Conservation (phyloP, 2,888 invertebrate species). For the Drosophila pseudotakahashii region DNA sequence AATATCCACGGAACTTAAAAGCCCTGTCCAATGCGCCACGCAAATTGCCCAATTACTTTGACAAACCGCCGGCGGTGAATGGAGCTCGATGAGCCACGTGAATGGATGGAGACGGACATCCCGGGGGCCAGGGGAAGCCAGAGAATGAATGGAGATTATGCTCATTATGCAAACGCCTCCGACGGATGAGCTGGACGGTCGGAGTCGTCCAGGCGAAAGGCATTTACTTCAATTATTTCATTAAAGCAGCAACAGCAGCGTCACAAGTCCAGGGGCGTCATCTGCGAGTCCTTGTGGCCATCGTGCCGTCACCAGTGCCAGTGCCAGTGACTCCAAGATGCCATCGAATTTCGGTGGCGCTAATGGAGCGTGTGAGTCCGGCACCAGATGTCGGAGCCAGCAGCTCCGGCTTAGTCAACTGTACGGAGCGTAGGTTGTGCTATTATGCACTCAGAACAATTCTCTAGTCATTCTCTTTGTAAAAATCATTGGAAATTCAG, state of each 20-base stretch:
- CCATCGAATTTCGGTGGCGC: slow-evolving; percentile 58
- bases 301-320: neutral
- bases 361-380: slow-evolving; percentile 78
- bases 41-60: slow-evolving; percentile 50
- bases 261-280: slow-evolving; percentile 47
- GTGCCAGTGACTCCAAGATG: slow-evolving; percentile 24
- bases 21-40: slow-evolving; percentile 16
- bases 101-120: neutral
- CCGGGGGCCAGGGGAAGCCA: too few species aligned
- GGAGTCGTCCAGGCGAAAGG: slow-evolving; percentile 38
- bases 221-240: slow-evolving; percentile 75
- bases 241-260: slow-evolving; percentile 44
- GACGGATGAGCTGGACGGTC: slow-evolving; percentile 24
- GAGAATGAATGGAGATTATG: slow-evolving; percentile 28
- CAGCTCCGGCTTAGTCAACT: slow-evolving; percentile 66
- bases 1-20: slow-evolving; percentile 30
- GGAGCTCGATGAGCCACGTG: slow-evolving; percentile 18
- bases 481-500: too few species aligned
- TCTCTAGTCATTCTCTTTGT: too few species aligned
- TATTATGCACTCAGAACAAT: slow-evolving; percentile 2
- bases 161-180: slow-evolving; percentile 47
- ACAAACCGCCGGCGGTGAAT: slow-evolving; percentile 38
- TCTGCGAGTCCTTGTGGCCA: slow-evolving; percentile 33
- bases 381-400: slow-evolving; percentile 49
- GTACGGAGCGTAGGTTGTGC: slow-evolving; percentile 24